phyloP scores from a whole-genome alignment of 2,888 invertebrate species.

The Idaea aversata region DNA sequence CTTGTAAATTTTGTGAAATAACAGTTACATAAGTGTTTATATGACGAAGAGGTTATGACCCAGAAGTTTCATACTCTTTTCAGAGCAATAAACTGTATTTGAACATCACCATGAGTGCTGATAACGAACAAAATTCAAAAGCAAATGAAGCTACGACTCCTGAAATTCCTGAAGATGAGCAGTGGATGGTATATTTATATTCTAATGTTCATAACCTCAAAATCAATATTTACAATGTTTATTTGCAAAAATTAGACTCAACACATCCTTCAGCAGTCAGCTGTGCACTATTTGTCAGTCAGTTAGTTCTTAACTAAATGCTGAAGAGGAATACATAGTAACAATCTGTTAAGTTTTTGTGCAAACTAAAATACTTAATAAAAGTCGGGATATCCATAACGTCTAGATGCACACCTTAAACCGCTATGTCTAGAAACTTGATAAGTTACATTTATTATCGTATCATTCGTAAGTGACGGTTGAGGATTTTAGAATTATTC shows the following conservation, averaged over 20 bases:
- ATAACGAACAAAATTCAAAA: constrained; percentile 21
- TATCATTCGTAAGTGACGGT: too few relatives aligned
- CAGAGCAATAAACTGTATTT: neutral
- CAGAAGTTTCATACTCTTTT: neutral
- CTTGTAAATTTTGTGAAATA: neutral
- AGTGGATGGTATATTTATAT: constrained; percentile 57
- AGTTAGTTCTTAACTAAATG: neutral
- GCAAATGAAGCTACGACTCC: constrained; percentile 18
- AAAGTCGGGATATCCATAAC: too few relatives aligned
- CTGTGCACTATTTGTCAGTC: neutral
- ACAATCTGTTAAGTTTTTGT: too few relatives aligned
- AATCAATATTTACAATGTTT: constrained; percentile 3
- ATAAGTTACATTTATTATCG: too few relatives aligned
- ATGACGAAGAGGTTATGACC: neutral
- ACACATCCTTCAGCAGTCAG: neutral
- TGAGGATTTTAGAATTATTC: too few relatives aligned
- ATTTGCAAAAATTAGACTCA: neutral
- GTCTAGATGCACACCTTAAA: too few relatives aligned
- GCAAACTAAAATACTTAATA: too few relatives aligned
- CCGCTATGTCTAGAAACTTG: too few relatives aligned
- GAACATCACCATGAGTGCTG: constrained; percentile 26
- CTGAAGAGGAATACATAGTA: too few relatives aligned
- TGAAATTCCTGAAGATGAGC: constrained; percentile 41
- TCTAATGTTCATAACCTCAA: neutral
- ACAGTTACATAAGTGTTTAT: neutral